phyloP scores from a whole-genome alignment of 2,113 vertebrate genomes.

The Empidonax traillii region DNA sequence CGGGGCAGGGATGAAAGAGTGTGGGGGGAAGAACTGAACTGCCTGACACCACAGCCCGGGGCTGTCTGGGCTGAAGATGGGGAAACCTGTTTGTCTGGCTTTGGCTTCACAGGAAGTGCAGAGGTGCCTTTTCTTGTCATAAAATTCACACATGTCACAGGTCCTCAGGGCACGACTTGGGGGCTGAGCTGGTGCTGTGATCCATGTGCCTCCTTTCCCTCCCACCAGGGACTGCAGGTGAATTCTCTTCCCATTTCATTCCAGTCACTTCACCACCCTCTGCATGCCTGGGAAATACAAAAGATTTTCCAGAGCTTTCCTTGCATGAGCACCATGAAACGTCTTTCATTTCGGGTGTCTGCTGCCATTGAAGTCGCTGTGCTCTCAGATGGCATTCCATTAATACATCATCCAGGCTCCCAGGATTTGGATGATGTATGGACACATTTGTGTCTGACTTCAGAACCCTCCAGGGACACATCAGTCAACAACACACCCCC shows the following conservation, averaged over 20 bases:
- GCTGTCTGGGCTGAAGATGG: not conserved
- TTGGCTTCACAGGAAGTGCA: not conserved
- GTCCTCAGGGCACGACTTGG: not conserved
- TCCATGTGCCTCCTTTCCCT: not conserved
- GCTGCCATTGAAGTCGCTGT: not conserved
- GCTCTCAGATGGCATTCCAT: not conserved
- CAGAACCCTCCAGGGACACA: not conserved
- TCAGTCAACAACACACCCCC: not conserved
- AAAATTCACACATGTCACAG: accelerated
- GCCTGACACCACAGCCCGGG: not conserved
- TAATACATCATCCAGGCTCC: not conserved
- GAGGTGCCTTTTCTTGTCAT: not conserved
- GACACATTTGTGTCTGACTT: not conserved
- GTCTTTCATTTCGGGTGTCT: not conserved
- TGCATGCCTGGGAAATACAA: not conserved
- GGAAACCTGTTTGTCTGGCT: conserved; percentile 30
- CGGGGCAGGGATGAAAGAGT: not conserved
- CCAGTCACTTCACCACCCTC: not conserved
- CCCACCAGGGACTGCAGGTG: not conserved
- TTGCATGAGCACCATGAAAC: not conserved
- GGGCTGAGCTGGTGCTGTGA: accelerated
- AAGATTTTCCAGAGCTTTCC: not conserved
- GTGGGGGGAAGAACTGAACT: not conserved
- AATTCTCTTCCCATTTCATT: not conserved
- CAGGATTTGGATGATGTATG: not conserved